Evolutionary conservation across 1,140 invertebrate genomes (phyloP).

Genomic region (Carposina sasakii): DNA sequence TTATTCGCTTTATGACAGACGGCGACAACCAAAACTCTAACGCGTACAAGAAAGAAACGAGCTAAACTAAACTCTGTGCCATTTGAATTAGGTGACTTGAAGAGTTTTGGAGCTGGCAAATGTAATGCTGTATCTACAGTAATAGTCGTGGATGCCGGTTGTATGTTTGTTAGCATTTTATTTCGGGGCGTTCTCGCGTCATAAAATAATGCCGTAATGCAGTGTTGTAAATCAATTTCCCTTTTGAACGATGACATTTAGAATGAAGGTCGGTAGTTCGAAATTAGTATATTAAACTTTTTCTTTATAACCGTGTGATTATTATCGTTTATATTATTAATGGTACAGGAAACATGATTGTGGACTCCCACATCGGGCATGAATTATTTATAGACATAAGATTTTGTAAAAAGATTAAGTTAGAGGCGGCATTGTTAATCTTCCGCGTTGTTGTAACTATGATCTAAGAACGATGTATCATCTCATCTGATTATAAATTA

Average conservation of each 20-base stretch:
- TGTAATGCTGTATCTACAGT: constrained; percentile 32
- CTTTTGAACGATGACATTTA: constrained; percentile 61
- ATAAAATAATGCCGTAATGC: constrained; percentile 70
- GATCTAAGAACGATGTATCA: too few species aligned
- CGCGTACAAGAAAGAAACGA: too few species aligned
- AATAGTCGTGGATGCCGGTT: constrained; percentile 68
- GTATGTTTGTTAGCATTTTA: constrained; percentile 71
- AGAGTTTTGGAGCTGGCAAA: constrained; percentile 8
- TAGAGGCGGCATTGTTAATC: too few species aligned
- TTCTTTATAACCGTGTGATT: constrained; percentile 30
- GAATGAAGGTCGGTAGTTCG: constrained; percentile 59
- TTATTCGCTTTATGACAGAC: constrained; percentile 70
- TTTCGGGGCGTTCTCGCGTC: constrained; percentile 66
- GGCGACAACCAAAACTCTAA: constrained; percentile 35
- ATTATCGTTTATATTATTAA: constrained; percentile 38
- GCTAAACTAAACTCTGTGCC: constrained; percentile 28
- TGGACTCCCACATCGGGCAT: too few species aligned
- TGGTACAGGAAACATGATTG: too few species aligned
- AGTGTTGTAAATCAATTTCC: constrained; percentile 65
- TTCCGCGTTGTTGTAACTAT: too few species aligned
- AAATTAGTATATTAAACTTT: constrained; percentile 53
- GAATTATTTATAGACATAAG: too few species aligned
- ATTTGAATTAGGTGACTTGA: constrained; percentile 1
- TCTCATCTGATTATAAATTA: too few species aligned
- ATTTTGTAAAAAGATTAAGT: too few species aligned